phyloP scores from a whole-genome alignment of 2,113 vertebrate genomes.

The Tachysurus vachellii region DNA sequence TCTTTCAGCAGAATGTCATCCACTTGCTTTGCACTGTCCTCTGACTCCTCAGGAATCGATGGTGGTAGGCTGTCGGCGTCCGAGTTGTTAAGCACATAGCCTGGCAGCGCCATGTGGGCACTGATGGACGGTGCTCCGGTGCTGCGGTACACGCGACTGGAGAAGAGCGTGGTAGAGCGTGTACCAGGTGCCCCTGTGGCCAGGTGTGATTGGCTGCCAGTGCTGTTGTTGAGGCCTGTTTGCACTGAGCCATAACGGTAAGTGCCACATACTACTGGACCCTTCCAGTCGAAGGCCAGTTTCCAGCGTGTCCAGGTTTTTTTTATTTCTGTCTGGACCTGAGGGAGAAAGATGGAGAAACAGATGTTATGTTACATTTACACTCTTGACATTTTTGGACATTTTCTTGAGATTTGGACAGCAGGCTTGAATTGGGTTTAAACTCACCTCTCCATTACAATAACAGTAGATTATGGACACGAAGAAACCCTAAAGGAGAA shows the following conservation, averaged over 20 bases:
- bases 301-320: constrained; percentile 85
- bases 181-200: constrained; percentile 63
- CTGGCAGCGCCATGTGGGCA: constrained; percentile 76
- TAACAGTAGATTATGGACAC: constrained; percentile 90
- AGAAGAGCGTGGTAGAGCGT: constrained; percentile 71
- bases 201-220: constrained; percentile 81
- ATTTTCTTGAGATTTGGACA: not conserved
- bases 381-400: too few relatives aligned
- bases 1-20: constrained; percentile 75
- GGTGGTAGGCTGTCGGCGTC: constrained; percentile 77
- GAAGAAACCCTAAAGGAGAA: constrained; percentile 81
- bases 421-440: not conserved
- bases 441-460: constrained; percentile 89
- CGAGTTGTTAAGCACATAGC: constrained; percentile 83
- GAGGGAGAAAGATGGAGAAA: not conserved
- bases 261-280: constrained; percentile 73
- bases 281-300: constrained; percentile 80
- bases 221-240: constrained; percentile 82
- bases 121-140: constrained; percentile 46
- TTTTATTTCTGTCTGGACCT: constrained; percentile 89
- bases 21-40: constrained; percentile 70
- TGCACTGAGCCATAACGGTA: constrained; percentile 81
- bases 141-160: constrained; percentile 67
- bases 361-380: too few relatives aligned
- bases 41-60: constrained; percentile 70